These are phyloP conservation scores for Tetrapedia diversipes DNA, from an alignment of 2,888 invertebrate genomes.

Conservation along the genomic window DNA sequence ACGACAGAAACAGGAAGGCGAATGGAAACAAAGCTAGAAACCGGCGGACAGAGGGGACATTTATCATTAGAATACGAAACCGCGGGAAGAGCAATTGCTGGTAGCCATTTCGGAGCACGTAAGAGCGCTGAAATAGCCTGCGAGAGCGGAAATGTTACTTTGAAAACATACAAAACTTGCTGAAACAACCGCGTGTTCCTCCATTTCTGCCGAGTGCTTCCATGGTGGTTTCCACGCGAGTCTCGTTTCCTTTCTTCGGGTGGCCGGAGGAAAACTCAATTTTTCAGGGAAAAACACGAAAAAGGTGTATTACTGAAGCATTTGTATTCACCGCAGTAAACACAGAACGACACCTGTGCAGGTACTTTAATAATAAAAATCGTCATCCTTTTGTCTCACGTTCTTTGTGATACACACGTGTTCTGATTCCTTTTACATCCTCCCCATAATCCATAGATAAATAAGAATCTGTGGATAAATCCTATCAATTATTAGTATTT, in stretches of 20 bases:
- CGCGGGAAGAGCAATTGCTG: background rate
- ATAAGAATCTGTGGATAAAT: too few relatives aligned
- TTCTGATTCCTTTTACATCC: too few relatives aligned
- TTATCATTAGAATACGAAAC: constrained; percentile 6
- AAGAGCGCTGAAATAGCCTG: background rate
- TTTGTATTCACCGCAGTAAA: too few relatives aligned
- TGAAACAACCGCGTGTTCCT: background rate
- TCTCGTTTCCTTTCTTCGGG: background rate
- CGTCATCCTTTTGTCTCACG: too few relatives aligned
- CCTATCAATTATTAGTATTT: too few relatives aligned
- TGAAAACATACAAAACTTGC: background rate
- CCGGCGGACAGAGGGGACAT: background rate
- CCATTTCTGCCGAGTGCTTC: background rate
- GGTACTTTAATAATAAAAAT: too few relatives aligned
- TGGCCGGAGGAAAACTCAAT: too few relatives aligned
- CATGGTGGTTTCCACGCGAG: background rate
- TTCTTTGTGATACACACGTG: too few relatives aligned
- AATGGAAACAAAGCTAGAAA: constrained; percentile 13
- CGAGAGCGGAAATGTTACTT: background rate
- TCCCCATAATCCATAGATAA: too few relatives aligned
- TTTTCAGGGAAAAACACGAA: too few relatives aligned
- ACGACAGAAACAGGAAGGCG: constrained; percentile 23
- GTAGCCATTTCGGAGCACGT: background rate
- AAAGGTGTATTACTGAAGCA: too few relatives aligned
- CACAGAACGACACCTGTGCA: too few relatives aligned